phyloP scores from a whole-genome alignment of 2,113 vertebrate species.

The Stegostoma tigrinum region DNA sequence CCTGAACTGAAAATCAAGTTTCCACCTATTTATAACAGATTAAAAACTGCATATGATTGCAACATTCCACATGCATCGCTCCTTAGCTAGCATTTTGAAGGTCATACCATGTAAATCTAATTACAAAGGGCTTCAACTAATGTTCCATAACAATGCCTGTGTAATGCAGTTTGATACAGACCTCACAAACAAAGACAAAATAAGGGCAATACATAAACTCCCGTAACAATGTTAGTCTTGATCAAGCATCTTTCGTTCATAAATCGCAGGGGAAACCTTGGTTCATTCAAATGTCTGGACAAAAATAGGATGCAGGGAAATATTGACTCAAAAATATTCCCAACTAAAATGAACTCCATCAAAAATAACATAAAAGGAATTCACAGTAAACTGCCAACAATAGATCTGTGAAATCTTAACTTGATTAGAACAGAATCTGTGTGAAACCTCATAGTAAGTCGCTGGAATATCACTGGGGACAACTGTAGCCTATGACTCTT shows the following conservation, averaged over 20 bases:
- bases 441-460: no score
- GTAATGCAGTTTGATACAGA: not conserved
- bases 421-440: no score
- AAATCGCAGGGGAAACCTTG: not conserved
- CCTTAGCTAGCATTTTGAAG: not conserved
- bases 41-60: not conserved
- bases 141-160: not conserved
- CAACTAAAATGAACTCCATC: not conserved
- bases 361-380: no score
- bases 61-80: not conserved
- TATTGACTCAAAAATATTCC: not conserved
- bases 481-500: no score
- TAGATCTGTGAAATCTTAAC: no score
- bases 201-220: not conserved
- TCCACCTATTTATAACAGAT: not conserved
- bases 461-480: no score
- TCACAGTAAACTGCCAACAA: no score
- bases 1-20: not conserved
- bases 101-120: not conserved
- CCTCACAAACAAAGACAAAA: not conserved
- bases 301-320: not conserved
- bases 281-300: not conserved
- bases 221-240: not conserved
- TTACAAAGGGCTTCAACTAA: not conserved
- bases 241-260: not conserved